phyloP scores from a whole-genome alignment of 53 echinoderm and acorn worm species.

The Henricia sp. region DNA sequence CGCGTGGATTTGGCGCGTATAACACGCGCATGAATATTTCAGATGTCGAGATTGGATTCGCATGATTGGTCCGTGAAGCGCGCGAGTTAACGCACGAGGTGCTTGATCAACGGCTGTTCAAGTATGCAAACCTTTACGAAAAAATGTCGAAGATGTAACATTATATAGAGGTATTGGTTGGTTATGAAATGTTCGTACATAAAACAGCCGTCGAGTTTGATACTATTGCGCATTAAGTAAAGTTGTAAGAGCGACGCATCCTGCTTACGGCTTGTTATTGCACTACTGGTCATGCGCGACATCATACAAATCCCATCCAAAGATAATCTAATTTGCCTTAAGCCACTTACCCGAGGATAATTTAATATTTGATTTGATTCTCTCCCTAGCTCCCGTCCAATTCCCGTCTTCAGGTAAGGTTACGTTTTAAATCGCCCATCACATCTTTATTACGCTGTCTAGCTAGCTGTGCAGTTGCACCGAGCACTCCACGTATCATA shows the following conservation, averaged over 20 bases:
- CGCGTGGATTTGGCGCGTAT: neutral
- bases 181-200: neutral
- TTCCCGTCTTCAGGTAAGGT: constrained; percentile 44
- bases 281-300: constrained; percentile 44
- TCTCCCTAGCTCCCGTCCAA: constrained; percentile 50
- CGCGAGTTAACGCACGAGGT: neutral
- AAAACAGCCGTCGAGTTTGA: constrained; percentile 7
- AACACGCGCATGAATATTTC: constrained; percentile 61
- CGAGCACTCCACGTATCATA: neutral
- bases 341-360: constrained; percentile 54
- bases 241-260: constrained; percentile 26
- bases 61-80: constrained; percentile 30
- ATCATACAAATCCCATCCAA: constrained; percentile 58
- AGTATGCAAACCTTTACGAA: neutral
- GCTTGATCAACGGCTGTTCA: neutral
- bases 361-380: constrained; percentile 56
- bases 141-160: too few species aligned
- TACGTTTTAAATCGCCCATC: constrained; percentile 8
- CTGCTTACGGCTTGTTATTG: constrained; percentile 10
- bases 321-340: constrained; percentile 53
- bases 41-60: constrained; percentile 39
- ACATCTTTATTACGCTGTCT: neutral
- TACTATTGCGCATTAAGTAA: neutral
- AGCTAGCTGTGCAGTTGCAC: neutral
- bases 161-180: too few species aligned